Base-by-base conservation (phyloP, 2,113 vertebrate species). In the Oncorhynchus masou region DNA sequence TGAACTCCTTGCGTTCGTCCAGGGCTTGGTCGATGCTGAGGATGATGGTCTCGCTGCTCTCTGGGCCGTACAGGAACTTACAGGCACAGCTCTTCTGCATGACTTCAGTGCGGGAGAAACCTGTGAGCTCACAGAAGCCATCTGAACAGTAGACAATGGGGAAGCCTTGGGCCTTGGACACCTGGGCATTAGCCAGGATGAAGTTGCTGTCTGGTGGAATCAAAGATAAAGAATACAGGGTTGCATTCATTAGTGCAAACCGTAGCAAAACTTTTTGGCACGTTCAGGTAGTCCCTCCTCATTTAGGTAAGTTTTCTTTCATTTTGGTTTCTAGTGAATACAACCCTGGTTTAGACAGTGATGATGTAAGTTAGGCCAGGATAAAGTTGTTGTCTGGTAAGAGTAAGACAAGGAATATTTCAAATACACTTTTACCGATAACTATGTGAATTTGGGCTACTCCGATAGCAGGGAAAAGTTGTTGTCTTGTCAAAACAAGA, bases 21-120 rank as follows among this genome's bases (percentile, higher is more conserved):
- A 99, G 84, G 0, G 96, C 96, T 19, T 95, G 92, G 81, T 97
- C 96, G 74, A 99, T 96, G 67, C 95, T 94, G 88, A 95, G 93
- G 88, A 96, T 97, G 92, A 97, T 93, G 82, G 95, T 93, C 80
- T 98, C 97, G 0, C 92, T 97, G 87, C 95, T 98, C 92, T 99
- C 97, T n/a, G 91, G 92, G 65, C 98, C 98, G 70, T 95, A 96
- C 66, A 99, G 93, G 91, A 99, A 99, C 89, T 96, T 96, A 86
- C 98, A 99, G 80, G 96, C 95, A 76, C 98, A 99, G 85, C 96
- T 97, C 92, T 98, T 98, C 92, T 99, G 98, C 98, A 99, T 99
- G 90, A 99, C 98, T 92, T 99, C 98, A 0, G 95, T 96, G 74
- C 98, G 93, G 62, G 96, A 95, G 88, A 96, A 99, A 65, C 98